phyloP scores from a whole-genome alignment of 2,888 invertebrate species.

The Xestia rhomboidea region DNA sequence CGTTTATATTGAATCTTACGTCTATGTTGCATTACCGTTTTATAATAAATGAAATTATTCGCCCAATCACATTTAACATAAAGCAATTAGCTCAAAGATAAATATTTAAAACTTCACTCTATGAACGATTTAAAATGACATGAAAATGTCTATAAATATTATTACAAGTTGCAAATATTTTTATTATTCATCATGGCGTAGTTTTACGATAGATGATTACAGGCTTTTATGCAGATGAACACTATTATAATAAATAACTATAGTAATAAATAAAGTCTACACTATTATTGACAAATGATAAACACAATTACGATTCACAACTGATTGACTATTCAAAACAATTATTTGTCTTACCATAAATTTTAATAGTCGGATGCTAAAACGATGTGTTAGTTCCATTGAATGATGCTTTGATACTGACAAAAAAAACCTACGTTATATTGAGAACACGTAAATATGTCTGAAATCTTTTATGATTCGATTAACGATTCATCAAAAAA shows the following conservation, averaged over 20 bases:
- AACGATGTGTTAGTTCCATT: conserved; percentile 48
- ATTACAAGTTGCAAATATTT: conserved; percentile 35
- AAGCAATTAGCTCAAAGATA: conserved; percentile 23
- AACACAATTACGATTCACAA: conserved; percentile 58
- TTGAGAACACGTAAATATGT: conserved; percentile 43
- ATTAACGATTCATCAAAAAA: conserved; percentile 48
- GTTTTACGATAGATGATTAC: conserved; percentile 56
- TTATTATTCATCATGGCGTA: conserved; percentile 46
- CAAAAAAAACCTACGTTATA: conserved; percentile 44
- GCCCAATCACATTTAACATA: background rate
- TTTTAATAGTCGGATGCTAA: conserved; percentile 48
- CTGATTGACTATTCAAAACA: conserved; percentile 57
- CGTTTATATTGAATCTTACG: background rate
- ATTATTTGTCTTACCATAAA: conserved; percentile 59
- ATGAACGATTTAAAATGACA: conserved; percentile 22
- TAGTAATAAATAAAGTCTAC: conserved; percentile 57
- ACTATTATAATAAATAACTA: conserved; percentile 55
- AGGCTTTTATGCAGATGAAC: conserved; percentile 59
- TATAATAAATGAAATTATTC: background rate
- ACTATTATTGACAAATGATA: conserved; percentile 56
- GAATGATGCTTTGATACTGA: conserved; percentile 33
- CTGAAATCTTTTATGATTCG: conserved; percentile 38
- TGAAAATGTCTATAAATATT: conserved; percentile 26
- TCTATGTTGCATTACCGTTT: background rate
- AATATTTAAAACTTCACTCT: conserved; percentile 17